Percentiles rank a stretch among this genome's conserved stretches.
These are phyloP conservation scores for Polydrusus cervinus DNA, from an alignment of 2,888 invertebrate species.

Conservation along the genomic window DNA sequence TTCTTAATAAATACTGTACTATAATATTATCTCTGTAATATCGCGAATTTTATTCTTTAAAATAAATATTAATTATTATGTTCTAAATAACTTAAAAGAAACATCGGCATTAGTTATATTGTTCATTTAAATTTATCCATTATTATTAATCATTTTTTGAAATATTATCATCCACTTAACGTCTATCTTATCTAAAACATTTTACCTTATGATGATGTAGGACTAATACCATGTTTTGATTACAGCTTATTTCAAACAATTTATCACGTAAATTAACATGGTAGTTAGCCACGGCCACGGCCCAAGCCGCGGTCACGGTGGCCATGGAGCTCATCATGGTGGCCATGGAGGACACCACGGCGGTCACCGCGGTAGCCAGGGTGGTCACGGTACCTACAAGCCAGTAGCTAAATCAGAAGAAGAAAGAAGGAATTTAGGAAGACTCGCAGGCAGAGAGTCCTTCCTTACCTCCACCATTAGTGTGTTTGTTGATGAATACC, in stretches of 20 bases:
- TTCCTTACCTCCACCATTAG: slow-evolving; percentile 59
- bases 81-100: no score
- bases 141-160: not conserved
- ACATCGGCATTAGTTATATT: no score
- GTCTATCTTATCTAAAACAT: not conserved
- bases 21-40: no score
- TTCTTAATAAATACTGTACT: no score
- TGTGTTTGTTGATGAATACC: slow-evolving; percentile 60
- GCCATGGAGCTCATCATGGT: not conserved
- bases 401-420: slow-evolving; percentile 32
- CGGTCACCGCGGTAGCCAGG: slow-evolving; percentile 22
- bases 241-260: not conserved
- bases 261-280: slow-evolving; percentile 5
- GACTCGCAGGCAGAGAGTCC: slow-evolving; percentile 58
- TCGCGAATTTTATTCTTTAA: no score
- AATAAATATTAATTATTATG: no score
- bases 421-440: slow-evolving; percentile 44
- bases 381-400: slow-evolving; percentile 33
- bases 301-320: slow-evolving; percentile 22
- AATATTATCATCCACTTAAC: slow-evolving; percentile 4
- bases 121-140: no score
- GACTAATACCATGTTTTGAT: not conserved
- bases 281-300: slow-evolving; percentile 41
- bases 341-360: slow-evolving; percentile 30
- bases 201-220: not conserved